These are phyloP conservation scores for Turritopsis rubra DNA, from an alignment of 30 jellyfish, hydroid and myxozoan genomes.

Conservation along the genomic window DNA sequence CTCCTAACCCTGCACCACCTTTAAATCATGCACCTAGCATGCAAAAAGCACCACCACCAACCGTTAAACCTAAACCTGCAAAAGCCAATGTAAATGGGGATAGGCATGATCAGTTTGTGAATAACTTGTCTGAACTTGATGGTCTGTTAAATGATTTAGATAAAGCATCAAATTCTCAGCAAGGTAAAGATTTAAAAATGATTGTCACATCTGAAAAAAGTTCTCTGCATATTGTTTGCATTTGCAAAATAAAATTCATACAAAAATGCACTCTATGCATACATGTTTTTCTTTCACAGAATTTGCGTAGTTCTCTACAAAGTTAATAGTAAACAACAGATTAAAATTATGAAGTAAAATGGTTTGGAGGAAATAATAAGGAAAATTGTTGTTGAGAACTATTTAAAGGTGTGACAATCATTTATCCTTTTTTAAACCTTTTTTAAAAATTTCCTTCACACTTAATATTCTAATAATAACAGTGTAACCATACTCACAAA, in stretches of 20 bases:
- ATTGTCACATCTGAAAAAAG: not conserved
- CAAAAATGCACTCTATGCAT: too few relatives aligned
- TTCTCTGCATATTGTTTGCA: not conserved
- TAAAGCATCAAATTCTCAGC: slow-evolving; percentile 20
- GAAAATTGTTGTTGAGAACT: not conserved
- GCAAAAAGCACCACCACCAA: slow-evolving; percentile 28
- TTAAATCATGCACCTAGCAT: not conserved
- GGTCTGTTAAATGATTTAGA: slow-evolving; percentile 68
- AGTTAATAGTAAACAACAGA: too few relatives aligned
- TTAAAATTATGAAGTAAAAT: not conserved
- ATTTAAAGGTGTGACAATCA: not conserved
- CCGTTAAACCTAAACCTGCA: slow-evolving; percentile 47
- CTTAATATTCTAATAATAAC: not conserved
- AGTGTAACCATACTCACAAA: not conserved
- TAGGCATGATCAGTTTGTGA: not conserved
- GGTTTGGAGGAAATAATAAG: not conserved
- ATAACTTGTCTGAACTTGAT: slow-evolving; percentile 61
- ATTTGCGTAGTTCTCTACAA: too few relatives aligned
- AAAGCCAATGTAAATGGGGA: not conserved
- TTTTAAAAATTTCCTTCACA: not conserved
- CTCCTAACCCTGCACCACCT: slow-evolving; percentile 7
- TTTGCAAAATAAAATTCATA: not conserved
- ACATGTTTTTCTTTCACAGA: too few relatives aligned
- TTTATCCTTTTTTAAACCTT: not conserved
- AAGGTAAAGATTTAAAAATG: not conserved